Evolutionary conservation across 1,140 invertebrate species (phyloP).

Genomic region (Bombus pascuorum): DNA sequence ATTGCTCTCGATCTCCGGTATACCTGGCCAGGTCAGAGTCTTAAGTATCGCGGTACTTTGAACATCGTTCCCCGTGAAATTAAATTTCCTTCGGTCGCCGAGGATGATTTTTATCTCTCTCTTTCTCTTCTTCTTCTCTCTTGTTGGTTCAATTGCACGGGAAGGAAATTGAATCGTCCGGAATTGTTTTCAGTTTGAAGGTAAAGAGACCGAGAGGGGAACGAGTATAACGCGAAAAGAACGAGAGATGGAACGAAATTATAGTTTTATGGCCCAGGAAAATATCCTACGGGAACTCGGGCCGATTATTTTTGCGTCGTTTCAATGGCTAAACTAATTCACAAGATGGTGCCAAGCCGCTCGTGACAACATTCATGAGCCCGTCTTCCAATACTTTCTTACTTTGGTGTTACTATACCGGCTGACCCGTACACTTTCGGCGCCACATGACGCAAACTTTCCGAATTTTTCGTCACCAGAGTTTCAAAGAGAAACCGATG

Average conservation of each 20-base stretch:
- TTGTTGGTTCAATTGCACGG: slow-evolving; percentile 15
- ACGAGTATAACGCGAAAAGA: background rate
- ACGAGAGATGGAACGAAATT: slow-evolving; percentile 37
- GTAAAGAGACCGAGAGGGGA: too few relatives aligned
- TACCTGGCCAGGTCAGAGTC: background rate
- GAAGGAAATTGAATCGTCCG: slow-evolving; percentile 47
- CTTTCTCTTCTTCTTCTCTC: background rate
- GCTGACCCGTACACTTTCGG: slow-evolving; percentile 31
- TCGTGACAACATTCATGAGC: background rate
- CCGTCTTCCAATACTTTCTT: slow-evolving; percentile 24
- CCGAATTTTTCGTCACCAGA: slow-evolving; percentile 45
- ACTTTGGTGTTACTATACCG: background rate
- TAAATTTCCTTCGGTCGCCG: slow-evolving; percentile 20
- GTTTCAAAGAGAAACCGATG: background rate
- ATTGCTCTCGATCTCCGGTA: background rate
- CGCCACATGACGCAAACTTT: slow-evolving; percentile 59
- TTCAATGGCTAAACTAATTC: slow-evolving; percentile 15
- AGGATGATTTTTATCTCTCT: slow-evolving; percentile 39
- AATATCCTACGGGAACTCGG: slow-evolving; percentile 4
- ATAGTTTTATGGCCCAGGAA: slow-evolving; percentile 24
- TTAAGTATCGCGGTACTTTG: slow-evolving; percentile 42
- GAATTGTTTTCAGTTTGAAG: slow-evolving; percentile 47
- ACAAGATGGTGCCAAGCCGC: slow-evolving; percentile 41
- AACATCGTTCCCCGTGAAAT: slow-evolving; percentile 36
- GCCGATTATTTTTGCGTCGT: slow-evolving; percentile 46